Evolutionary conservation across 2,797 vertebrate genomes (phyloP).

Genomic region (Takifugu ocellatus): DNA sequence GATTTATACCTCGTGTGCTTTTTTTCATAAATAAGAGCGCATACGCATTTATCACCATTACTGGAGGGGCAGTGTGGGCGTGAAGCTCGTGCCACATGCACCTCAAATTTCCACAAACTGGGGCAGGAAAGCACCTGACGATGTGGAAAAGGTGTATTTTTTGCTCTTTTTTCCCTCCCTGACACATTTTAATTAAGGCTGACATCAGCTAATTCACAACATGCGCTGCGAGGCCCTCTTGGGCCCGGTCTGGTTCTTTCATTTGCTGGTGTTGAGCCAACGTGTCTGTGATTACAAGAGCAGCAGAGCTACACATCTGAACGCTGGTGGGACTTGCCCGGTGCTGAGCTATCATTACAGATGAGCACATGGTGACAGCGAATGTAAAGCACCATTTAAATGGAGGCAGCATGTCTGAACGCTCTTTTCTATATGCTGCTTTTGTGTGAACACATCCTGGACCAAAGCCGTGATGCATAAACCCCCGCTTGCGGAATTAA

Average conservation of each 20-base stretch:
- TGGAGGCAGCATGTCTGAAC: conserved; percentile 9
- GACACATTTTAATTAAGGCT: conserved; percentile 66
- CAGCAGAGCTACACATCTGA: conserved; percentile 41
- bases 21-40: conserved; percentile 29
- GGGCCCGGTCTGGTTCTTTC: conserved; percentile 51
- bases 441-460: conserved; percentile 7
- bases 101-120: neutral
- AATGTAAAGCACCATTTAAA: conserved; percentile 34
- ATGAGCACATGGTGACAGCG: conserved; percentile 56
- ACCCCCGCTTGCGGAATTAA: conserved; percentile 24
- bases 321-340: conserved; percentile 41
- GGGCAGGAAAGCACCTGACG: conserved; percentile 22
- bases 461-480: conserved; percentile 10
- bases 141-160: conserved; percentile 22
- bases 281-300: conserved; percentile 49
- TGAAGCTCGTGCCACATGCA: no score
- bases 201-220: conserved; percentile 62
- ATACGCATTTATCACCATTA: conserved; percentile 17
- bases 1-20: conserved; percentile 38
- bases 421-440: conserved; percentile 7
- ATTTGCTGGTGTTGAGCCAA: conserved; percentile 66
- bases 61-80: neutral
- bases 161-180: conserved; percentile 25
- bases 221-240: conserved; percentile 33
- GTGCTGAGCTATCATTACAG: conserved; percentile 41